These are phyloP conservation scores for Drosophila leontia DNA, from an alignment of 1,140 invertebrate species.

Conservation along the genomic window DNA sequence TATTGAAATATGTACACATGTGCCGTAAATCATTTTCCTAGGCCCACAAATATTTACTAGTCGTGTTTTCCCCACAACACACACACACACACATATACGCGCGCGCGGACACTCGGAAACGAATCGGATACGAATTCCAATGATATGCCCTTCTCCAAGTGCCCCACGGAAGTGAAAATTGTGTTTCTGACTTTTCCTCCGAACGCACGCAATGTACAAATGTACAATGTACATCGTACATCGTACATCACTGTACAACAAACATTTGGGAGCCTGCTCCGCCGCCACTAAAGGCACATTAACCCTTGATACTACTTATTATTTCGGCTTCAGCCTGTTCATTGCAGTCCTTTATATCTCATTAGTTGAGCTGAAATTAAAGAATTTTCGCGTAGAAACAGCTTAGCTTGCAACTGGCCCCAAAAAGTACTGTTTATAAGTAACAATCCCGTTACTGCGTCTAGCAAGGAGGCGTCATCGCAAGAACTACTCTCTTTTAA, in stretches of 20 bases:
- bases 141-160: constrained; percentile 14
- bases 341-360: not conserved
- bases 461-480: not conserved
- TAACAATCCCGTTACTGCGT: not conserved
- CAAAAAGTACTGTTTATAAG: constrained; percentile 24
- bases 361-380: not conserved
- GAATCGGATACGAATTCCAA: constrained; percentile 17
- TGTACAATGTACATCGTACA: constrained; percentile 3
- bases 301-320: not conserved
- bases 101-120: not conserved
- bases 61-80: constrained; percentile 12
- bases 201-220: constrained; percentile 9
- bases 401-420: constrained; percentile 3
- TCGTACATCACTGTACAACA: not conserved
- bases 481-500: not conserved
- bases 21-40: constrained; percentile 19
- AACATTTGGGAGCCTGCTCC: not conserved
- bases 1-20: constrained; percentile 18
- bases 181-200: constrained; percentile 13
- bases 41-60: constrained; percentile 32
- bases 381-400: not conserved
- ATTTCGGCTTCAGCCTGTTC: not conserved
- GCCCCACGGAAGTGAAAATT: constrained; percentile 34
- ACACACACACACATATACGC: constrained; percentile 4
- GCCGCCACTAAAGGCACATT: not conserved